These are phyloP conservation scores for Batillaria attramentaria DNA, from an alignment of 1,140 invertebrate genomes.

Conservation along the genomic window DNA sequence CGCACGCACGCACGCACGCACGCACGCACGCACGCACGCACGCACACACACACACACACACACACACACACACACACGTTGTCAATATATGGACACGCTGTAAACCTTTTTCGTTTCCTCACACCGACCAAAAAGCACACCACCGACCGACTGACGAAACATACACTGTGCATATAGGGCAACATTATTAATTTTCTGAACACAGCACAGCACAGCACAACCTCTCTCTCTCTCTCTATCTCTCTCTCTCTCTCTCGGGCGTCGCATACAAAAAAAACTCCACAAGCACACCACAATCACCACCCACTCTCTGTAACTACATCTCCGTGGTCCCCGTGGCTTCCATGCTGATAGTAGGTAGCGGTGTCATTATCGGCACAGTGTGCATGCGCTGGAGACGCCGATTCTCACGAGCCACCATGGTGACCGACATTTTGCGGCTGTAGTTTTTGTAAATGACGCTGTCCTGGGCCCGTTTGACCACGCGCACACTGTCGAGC, in stretches of 20 bases:
- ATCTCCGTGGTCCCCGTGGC: conserved; percentile 56
- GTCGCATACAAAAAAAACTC: too few species aligned
- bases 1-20: not conserved
- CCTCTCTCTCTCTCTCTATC: too few species aligned
- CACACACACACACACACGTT: not conserved
- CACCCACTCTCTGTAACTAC: conserved; percentile 27
- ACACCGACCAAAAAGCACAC: not conserved
- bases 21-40: conserved; percentile 1
- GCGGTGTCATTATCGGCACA: conserved; percentile 52
- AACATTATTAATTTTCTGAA: too few species aligned
- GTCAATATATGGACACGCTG: not conserved
- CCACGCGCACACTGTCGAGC: conserved; percentile 62
- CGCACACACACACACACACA: not conserved
- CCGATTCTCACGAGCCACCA: conserved; percentile 63
- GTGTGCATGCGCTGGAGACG: conserved; percentile 63
- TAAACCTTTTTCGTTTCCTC: not conserved
- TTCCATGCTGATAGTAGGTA: conserved; percentile 50
- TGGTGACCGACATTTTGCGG: conserved; percentile 63
- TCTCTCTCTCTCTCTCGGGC: too few species aligned
- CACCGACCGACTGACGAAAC: not conserved
- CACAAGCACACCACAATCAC: not conserved
- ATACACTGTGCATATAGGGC: not conserved
- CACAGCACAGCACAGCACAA: too few species aligned
- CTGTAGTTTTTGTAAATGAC: conserved; percentile 68
- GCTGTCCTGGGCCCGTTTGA: conserved; percentile 65